Conservation (phyloP, 2,797 vertebrate species). For the Cygnus olor region DNA sequence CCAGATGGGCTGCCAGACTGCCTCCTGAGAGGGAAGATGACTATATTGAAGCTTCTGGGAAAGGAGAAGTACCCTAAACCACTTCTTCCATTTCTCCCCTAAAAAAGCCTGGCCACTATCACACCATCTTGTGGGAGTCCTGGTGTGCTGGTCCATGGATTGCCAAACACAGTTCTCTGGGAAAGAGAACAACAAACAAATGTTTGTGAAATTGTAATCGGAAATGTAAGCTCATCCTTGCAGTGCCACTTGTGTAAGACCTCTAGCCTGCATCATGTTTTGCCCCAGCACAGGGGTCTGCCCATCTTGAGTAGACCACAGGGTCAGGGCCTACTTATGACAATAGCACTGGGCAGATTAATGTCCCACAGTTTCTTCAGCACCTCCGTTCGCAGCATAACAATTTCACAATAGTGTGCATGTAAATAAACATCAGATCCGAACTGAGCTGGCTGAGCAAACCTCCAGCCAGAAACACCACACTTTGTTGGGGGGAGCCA, state of each 20-base stretch:
- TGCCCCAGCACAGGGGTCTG: background rate
- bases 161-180: conserved; percentile 24
- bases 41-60: background rate
- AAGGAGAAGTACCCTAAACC: background rate
- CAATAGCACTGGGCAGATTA: background rate
- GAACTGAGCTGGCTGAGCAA: conserved; percentile 1
- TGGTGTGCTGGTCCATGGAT: background rate
- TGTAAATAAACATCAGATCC: conserved; percentile 38
- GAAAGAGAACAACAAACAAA: conserved; percentile 33
- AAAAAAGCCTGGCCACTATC: background rate
- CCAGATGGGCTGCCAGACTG: background rate
- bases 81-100: background rate
- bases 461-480: conserved; percentile 8
- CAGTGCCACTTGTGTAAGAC: conserved; percentile 30
- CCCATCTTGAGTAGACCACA: background rate
- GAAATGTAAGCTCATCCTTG: conserved; percentile 27
- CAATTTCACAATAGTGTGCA: conserved; percentile 14
- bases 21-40: background rate
- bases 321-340: background rate
- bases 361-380: background rate
- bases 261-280: background rate
- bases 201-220: conserved; percentile 6
- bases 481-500: background rate
- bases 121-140: background rate
- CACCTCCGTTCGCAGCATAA: background rate